Evolutionary conservation across 2,113 vertebrate species (phyloP).

Genomic region (Lepus timidus): DNA sequence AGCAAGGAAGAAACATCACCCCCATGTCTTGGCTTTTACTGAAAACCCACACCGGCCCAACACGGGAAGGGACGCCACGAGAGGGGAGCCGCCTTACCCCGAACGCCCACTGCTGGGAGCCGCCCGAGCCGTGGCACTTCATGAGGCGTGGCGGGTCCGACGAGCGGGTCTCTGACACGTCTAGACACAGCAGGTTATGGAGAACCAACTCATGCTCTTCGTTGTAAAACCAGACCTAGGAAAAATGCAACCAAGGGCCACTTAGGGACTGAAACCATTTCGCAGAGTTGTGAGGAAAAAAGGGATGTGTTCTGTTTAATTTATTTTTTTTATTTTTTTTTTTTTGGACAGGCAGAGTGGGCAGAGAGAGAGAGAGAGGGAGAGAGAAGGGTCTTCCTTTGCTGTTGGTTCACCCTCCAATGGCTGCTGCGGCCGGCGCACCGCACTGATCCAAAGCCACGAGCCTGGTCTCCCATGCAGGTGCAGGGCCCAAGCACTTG

Average conservation of each 20-base stretch:
- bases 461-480: too few relatives aligned
- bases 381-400: too few relatives aligned
- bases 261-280: background rate
- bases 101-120: constrained; percentile 97
- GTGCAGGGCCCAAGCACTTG: too few relatives aligned
- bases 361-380: too few relatives aligned
- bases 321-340: too few relatives aligned
- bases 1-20: background rate
- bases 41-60: background rate
- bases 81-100: constrained; percentile 88
- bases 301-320: too few relatives aligned
- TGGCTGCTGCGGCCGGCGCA: too few relatives aligned
- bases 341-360: too few relatives aligned
- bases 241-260: rapidly evolving
- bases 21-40: background rate
- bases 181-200: constrained; percentile 95
- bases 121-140: constrained; percentile 98
- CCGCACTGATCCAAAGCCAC: too few relatives aligned
- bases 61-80: too few relatives aligned
- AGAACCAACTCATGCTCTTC: constrained; percentile 96
- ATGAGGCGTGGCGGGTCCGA: constrained; percentile 95
- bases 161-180: constrained; percentile 94
- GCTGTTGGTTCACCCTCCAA: too few relatives aligned
- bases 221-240: constrained; percentile 94
- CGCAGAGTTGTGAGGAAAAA: background rate